Conservation (phyloP, 2,113 vertebrate species). For the Phrynosoma blainvillii region DNA sequence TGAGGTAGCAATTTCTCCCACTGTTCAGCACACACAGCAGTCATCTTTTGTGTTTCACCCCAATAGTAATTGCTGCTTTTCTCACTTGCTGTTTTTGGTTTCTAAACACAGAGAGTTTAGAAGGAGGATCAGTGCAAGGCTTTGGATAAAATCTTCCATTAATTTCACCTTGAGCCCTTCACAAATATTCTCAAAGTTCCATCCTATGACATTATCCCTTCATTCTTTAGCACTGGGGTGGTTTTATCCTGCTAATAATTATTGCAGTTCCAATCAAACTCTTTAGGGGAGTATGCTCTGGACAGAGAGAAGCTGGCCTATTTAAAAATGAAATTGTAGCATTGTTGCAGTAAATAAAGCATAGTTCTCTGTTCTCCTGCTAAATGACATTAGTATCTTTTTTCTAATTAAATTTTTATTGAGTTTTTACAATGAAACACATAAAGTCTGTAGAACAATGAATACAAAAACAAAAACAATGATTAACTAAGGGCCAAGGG, state of each 20-base stretch:
- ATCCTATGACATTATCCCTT: constrained; percentile 31
- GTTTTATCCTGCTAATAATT: constrained; percentile 2
- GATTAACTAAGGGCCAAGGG: too few relatives aligned
- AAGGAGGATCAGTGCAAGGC: constrained; percentile 55
- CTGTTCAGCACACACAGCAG: constrained; percentile 39
- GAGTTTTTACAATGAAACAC: too few relatives aligned
- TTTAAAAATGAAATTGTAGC: too few relatives aligned
- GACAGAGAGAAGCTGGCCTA: background rate
- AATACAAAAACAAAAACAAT: too few relatives aligned
- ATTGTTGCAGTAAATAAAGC: constrained; percentile 32
- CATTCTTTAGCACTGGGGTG: constrained; percentile 10
- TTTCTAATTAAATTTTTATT: too few relatives aligned
- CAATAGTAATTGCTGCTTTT: constrained; percentile 66
- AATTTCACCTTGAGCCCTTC: constrained; percentile 58
- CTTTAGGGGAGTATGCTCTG: background rate
- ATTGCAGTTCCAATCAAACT: background rate
- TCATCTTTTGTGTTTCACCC: constrained; percentile 64
- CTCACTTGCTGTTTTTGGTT: constrained; percentile 37
- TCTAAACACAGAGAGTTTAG: constrained; percentile 49
- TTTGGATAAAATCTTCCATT: constrained; percentile 58
- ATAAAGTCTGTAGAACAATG: too few relatives aligned
- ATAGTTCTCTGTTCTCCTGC: constrained; percentile 28
- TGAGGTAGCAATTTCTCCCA: constrained; percentile 66
- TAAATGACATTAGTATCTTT: background rate
- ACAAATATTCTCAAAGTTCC: constrained; percentile 48